Evolutionary conservation across 2,113 vertebrate genomes (phyloP).

Genomic region (Brachionichthys hirsutus): DNA sequence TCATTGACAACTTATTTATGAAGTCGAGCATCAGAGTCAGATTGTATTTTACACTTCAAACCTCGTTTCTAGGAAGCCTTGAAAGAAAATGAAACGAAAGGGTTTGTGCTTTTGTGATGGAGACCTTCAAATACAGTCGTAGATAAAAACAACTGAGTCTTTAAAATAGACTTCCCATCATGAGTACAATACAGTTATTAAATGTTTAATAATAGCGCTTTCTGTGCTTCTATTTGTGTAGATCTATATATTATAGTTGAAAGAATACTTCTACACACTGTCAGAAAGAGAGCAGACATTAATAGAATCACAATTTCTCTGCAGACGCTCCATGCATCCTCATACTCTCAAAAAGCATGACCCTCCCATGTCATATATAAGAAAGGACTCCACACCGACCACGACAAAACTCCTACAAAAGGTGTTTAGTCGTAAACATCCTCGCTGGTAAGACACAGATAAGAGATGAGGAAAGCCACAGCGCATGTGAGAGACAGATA

Average conservation of each 20-base stretch:
- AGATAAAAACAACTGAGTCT: slow-evolving; percentile 4
- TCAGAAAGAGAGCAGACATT: neutral
- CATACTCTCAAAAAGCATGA: slow-evolving; percentile 4
- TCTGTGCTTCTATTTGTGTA: neutral
- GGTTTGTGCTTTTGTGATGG: slow-evolving; percentile 34
- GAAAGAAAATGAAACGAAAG: slow-evolving; percentile 30
- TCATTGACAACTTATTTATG: slow-evolving; percentile 35
- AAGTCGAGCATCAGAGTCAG: slow-evolving; percentile 16
- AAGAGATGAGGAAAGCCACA: slow-evolving; percentile 39
- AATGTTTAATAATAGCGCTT: neutral
- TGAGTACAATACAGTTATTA: neutral
- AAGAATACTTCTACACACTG: neutral
- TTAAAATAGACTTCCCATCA: neutral
- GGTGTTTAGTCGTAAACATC: slow-evolving; percentile 34
- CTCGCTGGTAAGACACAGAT: slow-evolving; percentile 20
- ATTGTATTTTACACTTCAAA: slow-evolving; percentile 61
- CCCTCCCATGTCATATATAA: slow-evolving; percentile 37
- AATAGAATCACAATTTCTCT: neutral
- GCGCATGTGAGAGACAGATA: slow-evolving; percentile 51
- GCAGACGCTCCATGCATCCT: neutral
- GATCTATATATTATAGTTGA: neutral
- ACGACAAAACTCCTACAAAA: slow-evolving; percentile 22
- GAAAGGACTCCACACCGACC: slow-evolving; percentile 20
- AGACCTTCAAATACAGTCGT: slow-evolving; percentile 3
- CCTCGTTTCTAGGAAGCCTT: slow-evolving; percentile 38